A percentile compares a stretch with the other conserved stretches of the same genome.
phyloP scores from a whole-genome alignment of 2,113 vertebrate species.

The Lonchura striata region DNA sequence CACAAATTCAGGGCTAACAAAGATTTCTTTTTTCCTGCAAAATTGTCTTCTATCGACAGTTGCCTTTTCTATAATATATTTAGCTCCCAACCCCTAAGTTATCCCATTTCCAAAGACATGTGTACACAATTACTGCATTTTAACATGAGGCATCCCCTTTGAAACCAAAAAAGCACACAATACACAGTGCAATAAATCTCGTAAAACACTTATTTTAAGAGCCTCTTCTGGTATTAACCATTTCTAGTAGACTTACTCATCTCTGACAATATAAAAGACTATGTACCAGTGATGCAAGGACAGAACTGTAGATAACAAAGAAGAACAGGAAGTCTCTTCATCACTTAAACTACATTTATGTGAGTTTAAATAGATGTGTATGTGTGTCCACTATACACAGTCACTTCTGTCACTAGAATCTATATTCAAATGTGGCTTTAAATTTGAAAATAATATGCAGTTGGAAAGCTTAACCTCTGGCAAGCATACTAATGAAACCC shows the following conservation, averaged over 20 bases:
- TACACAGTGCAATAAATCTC: background rate
- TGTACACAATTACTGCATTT: background rate
- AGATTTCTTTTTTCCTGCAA: background rate
- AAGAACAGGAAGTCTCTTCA: background rate
- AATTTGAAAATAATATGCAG: background rate
- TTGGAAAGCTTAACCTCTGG: background rate
- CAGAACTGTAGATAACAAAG: background rate
- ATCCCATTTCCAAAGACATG: background rate
- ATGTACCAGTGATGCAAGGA: background rate
- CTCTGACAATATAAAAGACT: background rate
- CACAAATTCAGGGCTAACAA: background rate
- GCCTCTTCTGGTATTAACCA: background rate
- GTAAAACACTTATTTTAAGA: background rate
- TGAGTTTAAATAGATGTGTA: background rate
- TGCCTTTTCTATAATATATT: background rate
- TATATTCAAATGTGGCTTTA: background rate
- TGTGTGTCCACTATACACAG: background rate
- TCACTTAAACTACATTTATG: background rate
- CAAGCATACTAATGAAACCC: background rate
- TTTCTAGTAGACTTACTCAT: background rate
- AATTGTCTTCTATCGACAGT: rapidly evolving
- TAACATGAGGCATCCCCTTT: background rate
- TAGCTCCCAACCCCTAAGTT: background rate
- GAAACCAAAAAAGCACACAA: background rate
- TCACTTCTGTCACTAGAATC: background rate